Evolutionary conservation across 2,113 vertebrate genomes (phyloP), one percentile per base, ranked within the genome.

Genomic region (Myotis yumanensis): DNA sequence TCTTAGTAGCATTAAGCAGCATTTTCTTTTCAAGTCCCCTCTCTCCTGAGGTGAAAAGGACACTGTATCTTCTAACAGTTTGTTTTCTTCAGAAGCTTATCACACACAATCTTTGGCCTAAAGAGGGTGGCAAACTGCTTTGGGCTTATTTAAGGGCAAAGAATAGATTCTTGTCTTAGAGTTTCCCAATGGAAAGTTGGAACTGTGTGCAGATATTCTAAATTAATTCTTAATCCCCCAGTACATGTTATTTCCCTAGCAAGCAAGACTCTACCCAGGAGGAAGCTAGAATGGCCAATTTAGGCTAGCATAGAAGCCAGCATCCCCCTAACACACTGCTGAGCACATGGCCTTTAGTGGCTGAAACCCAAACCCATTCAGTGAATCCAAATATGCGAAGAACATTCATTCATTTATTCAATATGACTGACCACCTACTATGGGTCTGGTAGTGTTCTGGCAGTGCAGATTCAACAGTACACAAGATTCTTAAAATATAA

Each of bases 31-130:
- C 17, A 80, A 40, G 7, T 25, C 11, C 9, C 46, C 28, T 81
- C 92, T 90, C 37, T 57, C 40, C 69, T 48, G 46, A 94, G 66
- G 77, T 73, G 14, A 90, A 95, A 89, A 85, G 37, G 30, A 81
- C 46, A 54, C 3, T 72, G 3, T 37, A 82, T 46, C 69, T 90
- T 87, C 20, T 62, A 77, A 46, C 43, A 79, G 54, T 64, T 87
- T 23, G 18, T 82, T 91, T 92, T 79, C 48, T 79, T 66, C 32
- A n/a, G 43, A 90, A 75, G 28, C 72, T 86, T 64, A 76, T 82
- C n/a, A 48, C n/a, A 71, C 18, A 84, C n/a, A 77, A 43, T 75
- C 40, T 91, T 89, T 86, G 81, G 52, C 43, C 59, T 73, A 86
- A 84, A 86, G 40, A 84, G 48, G 10, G n/a, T 35, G n/a, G 43